phyloP scores from a whole-genome alignment of 1,140 invertebrate genomes.

The Cotesia typhae region DNA sequence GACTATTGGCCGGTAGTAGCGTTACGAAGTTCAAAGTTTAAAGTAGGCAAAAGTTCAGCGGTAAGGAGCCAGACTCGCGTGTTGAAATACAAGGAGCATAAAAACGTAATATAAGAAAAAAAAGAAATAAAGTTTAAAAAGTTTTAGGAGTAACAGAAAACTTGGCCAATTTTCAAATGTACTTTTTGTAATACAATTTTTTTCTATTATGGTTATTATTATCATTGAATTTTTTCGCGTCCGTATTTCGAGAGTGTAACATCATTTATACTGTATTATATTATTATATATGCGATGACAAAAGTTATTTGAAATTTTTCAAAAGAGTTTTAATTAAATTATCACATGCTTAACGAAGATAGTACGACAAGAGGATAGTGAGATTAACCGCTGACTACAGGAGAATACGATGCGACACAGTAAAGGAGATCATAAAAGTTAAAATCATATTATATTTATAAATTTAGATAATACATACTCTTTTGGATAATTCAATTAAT shows the following conservation, averaged over 20 bases:
- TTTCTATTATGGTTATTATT: too few relatives aligned
- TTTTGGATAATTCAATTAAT: too few relatives aligned
- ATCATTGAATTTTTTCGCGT: background rate
- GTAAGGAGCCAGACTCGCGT: constrained; percentile 9
- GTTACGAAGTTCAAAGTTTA: constrained; percentile 21
- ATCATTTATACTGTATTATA: too few relatives aligned
- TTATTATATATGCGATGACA: background rate
- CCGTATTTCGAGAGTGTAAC: background rate
- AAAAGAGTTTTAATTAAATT: background rate
- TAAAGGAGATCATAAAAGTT: too few relatives aligned
- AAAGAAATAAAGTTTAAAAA: background rate
- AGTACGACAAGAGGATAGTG: too few relatives aligned
- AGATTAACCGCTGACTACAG: too few relatives aligned
- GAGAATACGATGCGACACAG: too few relatives aligned
- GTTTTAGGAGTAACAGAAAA: constrained; percentile 2
- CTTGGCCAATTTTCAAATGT: constrained; percentile 34
- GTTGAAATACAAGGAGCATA: background rate
- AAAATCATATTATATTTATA: too few relatives aligned
- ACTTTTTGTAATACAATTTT: too few relatives aligned
- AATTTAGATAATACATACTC: too few relatives aligned
- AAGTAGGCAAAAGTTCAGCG: constrained; percentile 33
- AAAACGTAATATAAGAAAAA: background rate
- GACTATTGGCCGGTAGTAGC: background rate
- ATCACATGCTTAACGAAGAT: too few relatives aligned
- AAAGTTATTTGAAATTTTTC: constrained; percentile 6